Evolutionary conservation across 2,113 vertebrate species (phyloP).

Genomic region (Microcebus murinus): DNA sequence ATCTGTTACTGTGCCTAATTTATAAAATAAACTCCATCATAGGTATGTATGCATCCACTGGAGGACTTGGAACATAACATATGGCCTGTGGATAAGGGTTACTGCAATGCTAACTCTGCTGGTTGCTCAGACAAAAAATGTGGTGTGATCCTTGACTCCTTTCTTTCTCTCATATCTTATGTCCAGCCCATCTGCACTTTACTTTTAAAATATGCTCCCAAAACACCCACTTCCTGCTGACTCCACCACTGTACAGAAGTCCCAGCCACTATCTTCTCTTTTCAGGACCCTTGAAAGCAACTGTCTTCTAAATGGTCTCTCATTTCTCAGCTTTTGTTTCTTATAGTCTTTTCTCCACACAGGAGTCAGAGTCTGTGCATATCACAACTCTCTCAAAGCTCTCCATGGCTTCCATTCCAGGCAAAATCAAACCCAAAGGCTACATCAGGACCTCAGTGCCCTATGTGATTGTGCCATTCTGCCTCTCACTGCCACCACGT

Average conservation of each 20-base stretch:
- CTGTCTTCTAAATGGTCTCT: background rate
- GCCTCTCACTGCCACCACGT: background rate
- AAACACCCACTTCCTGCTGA: background rate
- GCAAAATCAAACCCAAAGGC: background rate
- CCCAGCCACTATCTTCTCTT: background rate
- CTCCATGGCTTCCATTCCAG: background rate
- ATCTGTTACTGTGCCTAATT: background rate
- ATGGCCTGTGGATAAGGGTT: background rate
- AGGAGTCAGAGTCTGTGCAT: background rate
- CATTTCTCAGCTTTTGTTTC: background rate
- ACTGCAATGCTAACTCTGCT: background rate
- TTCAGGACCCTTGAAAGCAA: no score
- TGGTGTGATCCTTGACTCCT: background rate
- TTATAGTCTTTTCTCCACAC: background rate
- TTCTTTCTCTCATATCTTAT: background rate
- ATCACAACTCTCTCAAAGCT: background rate
- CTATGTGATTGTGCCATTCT: no score
- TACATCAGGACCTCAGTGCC: background rate
- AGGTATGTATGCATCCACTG: background rate
- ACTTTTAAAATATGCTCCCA: background rate
- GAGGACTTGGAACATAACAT: background rate
- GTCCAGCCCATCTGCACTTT: background rate
- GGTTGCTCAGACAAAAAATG: background rate
- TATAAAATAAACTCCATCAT: background rate
- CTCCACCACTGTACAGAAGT: background rate